Evolutionary conservation across 1,140 invertebrate genomes (phyloP), one percentile per base, ranked within the genome.

Genomic region (Tenebrio molitor): DNA sequence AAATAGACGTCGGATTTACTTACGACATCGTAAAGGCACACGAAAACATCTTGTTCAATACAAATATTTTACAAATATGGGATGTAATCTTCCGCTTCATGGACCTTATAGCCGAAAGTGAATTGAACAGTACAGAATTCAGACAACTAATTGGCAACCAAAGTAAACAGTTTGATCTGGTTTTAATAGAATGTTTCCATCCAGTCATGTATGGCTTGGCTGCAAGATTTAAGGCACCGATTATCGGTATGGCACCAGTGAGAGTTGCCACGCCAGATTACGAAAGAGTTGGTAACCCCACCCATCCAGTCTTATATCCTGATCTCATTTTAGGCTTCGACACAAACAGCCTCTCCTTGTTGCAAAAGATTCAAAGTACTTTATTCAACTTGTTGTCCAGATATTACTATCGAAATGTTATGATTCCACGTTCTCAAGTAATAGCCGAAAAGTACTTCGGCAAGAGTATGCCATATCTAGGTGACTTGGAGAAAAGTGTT

Each of bases 401-500:
- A 63, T 77, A 76, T n/a, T 76, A 76, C 39, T 77, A 81, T 64
- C 62, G 76, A 25, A 72, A 46, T 53, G 36, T 76, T 15, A 14
- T 75, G 34, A 15, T 79, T 14, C 73, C 74, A 0, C 33, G 19
- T 3, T 78, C 82, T 17, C 77, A 86, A 44, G 41, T 72, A 67
- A 67, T 83, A 0, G 68, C 82, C 0, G 82, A 75, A 67, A 80
- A 83, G 71, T 69, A 82, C 75, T 85, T 86, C 74, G 86, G 83
- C 2, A 17, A 76, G 0, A 73, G 82, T 64, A 69, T 81, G 10
- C 85, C 86, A 0, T 73, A 81, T 34, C 74, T 88, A 2, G 77
- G 80, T 0, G 84, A 88, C 33, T 73, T 89, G 7, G 79, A 82
- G 29, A 81, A 80, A 46, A 86, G 86, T 78, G 78, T 85, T 0